phyloP scores from a whole-genome alignment of 2,888 invertebrate species.

The Andrena bicolor region DNA sequence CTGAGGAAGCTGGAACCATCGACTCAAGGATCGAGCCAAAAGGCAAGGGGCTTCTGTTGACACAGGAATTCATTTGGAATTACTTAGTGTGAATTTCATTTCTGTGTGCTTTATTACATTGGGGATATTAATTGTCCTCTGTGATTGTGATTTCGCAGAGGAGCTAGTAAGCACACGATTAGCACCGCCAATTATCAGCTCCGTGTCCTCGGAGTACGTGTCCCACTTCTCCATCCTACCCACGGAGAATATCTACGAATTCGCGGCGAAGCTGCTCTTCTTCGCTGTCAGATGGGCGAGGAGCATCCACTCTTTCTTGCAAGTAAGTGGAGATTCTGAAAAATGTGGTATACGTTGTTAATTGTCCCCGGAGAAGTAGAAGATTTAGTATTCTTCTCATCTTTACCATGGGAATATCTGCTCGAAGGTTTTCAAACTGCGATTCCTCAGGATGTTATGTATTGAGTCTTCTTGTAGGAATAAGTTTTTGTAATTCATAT shows the following conservation, averaged over 20 bases:
- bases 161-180: constrained; percentile 69
- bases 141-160: constrained; percentile 56
- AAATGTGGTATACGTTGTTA: neutral
- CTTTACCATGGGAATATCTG: neutral
- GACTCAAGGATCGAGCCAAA: constrained; percentile 70
- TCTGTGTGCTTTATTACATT: neutral
- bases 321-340: constrained; percentile 84
- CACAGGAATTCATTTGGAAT: no score
- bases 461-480: no score
- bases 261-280: constrained; percentile 91
- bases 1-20: constrained; percentile 88
- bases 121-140: neutral
- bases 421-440: neutral
- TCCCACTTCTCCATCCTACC: constrained; percentile 86
- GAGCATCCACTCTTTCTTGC: constrained; percentile 91
- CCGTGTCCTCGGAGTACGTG: constrained; percentile 82
- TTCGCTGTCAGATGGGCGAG: constrained; percentile 93
- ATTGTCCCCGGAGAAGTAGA: neutral
- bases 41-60: constrained; percentile 34
- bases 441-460: no score
- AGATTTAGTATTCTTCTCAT: neutral
- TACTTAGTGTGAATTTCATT: neutral
- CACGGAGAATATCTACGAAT: constrained; percentile 89
- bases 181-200: constrained; percentile 80
- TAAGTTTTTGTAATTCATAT: no score